A percentile compares a stretch with the other conserved stretches of the same genome.
phyloP scores from a whole-genome alignment of 1,140 invertebrate genomes.

The Gryllus bimaculatus region DNA sequence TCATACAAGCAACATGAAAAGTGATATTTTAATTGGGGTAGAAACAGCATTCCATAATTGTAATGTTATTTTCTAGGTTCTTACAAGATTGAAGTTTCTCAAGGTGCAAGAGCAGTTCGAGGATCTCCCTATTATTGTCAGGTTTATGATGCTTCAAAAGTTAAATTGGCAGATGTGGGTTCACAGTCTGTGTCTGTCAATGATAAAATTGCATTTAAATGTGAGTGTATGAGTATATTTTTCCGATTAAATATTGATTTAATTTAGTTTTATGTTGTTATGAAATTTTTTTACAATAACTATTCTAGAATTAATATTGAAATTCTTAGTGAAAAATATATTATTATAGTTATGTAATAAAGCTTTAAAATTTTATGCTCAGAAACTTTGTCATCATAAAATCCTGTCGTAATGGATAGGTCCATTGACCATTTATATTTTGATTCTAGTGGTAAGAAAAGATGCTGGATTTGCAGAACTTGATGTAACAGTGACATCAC shows the following conservation, averaged over 20 bases:
- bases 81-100: constrained; percentile 80
- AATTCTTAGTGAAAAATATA: background rate
- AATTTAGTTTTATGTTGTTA: background rate
- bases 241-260: background rate
- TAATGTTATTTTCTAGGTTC: constrained; percentile 39
- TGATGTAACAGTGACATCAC: constrained; percentile 79
- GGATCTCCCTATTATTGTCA: constrained; percentile 95
- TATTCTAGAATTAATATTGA: background rate
- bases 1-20: too few species aligned
- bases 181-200: constrained; percentile 72
- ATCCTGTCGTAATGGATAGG: background rate
- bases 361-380: too few species aligned
- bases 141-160: constrained; percentile 81
- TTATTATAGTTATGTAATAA: too few species aligned
- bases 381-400: too few species aligned
- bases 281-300: background rate
- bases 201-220: constrained; percentile 72
- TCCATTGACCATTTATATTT: background rate
- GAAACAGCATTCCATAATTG: too few species aligned
- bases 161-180: constrained; percentile 56
- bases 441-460: constrained; percentile 60
- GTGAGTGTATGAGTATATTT: constrained; percentile 39
- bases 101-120: constrained; percentile 80
- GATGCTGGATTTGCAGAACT: constrained; percentile 84
- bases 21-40: too few species aligned